Base-by-base conservation (phyloP, 2,888 invertebrate genomes). In the Peribatodes rhomboidaria region DNA sequence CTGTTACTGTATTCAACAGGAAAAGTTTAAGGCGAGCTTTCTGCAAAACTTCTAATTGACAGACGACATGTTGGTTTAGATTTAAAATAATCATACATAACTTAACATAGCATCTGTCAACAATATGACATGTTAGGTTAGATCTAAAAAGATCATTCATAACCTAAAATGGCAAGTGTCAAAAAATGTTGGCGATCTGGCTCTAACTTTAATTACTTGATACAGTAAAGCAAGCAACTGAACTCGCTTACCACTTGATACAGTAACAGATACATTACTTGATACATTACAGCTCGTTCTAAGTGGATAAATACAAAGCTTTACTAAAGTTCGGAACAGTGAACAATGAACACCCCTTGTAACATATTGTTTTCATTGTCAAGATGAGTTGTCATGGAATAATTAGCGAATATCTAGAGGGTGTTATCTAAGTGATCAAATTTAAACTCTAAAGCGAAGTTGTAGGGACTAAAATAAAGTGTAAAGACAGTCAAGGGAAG, bases 361-460 rank as follows among this genome's bases (percentile, higher is more conserved):
- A 54, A 27, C 60, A 65, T 65, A 61, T 53, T 65, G 85, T 86
- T 83, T 83, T 81, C 79, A 76, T 73, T 76, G 61, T 70, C 70
- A 72, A 79, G 77, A 79, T 77, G 83, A 78, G 75, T 80, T 79
- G 83, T 81, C 79, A 81, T 78, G 75, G 79, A 84, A 85, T 84
- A 84, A 86, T 86, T 85, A 84, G 84, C 80, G 78, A 74, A 69
- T 61, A 70, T 70, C 69, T 70, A 69, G 60, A 69, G 73, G 77
- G 75, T 74, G 69, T 52, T 33, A 47, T 14, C 22, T 18, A 4
- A 16, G 52, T 27, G 39, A 39, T 14, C 37, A 11, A 64, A 27
- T 58, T 58, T 54, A 20, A 58, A 54, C 46, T 59, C 31, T 54
- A 58, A 14, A 41, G 7, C 31, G 10, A 44, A 13, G 33, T 2